Conservation (phyloP, 2,888 invertebrate species). For the Drosophila melanosoma region DNA sequence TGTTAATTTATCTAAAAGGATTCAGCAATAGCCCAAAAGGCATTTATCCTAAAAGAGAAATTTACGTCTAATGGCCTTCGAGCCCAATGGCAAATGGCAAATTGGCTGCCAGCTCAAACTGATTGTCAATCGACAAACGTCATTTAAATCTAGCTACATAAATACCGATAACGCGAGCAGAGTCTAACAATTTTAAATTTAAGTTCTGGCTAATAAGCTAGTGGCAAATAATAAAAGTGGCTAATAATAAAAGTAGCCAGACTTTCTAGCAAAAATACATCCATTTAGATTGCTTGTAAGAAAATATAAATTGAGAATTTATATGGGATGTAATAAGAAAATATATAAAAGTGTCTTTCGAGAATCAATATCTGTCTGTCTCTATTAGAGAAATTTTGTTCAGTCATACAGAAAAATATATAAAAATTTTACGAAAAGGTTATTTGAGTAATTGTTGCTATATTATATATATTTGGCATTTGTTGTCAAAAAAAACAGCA, state of each 20-base stretch:
- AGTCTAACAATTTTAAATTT: neutral
- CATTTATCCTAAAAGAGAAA: constrained; percentile 5
- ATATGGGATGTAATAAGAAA: neutral
- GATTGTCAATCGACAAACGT: neutral
- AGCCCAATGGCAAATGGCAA: neutral
- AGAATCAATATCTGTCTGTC: neutral
- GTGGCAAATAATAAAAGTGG: neutral
- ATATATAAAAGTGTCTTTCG: neutral
- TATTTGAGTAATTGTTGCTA: neutral
- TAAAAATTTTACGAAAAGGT: neutral
- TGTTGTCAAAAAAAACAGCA: neutral
- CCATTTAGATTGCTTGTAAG: neutral
- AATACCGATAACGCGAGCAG: neutral
- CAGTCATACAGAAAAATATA: neutral
- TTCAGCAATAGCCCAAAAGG: constrained; percentile 1
- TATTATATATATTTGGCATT: neutral
- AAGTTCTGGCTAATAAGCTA: neutral
- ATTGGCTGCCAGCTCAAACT: neutral
- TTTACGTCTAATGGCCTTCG: neutral
- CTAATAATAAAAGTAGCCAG: neutral
- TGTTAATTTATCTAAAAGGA: constrained; percentile 54
- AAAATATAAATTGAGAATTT: neutral
- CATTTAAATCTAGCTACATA: neutral
- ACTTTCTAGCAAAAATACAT: neutral
- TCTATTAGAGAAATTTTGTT: neutral